A percentile compares a stretch with the other conserved stretches of the same genome.
phyloP scores from a whole-genome alignment of 2,888 invertebrate species.

The Theodoxus fluviatilis region DNA sequence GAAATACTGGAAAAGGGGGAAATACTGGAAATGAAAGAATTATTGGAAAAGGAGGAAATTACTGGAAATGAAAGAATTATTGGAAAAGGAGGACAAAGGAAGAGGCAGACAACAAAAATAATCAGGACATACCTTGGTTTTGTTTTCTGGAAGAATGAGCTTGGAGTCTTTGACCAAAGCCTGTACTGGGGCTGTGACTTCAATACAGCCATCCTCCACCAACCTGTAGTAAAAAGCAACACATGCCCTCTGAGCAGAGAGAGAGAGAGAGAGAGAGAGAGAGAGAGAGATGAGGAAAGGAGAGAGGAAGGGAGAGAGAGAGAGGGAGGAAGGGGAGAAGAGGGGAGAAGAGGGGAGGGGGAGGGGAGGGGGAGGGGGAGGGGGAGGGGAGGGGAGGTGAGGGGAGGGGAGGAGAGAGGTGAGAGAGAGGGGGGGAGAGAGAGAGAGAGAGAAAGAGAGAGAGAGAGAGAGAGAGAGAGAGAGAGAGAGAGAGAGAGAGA shows the following conservation, averaged over 20 bases:
- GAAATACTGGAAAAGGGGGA: no score
- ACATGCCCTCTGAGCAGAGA: no score
- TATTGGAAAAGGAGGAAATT: not conserved
- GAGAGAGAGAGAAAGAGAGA: constrained; percentile 19
- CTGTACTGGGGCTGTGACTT: constrained; percentile 94
- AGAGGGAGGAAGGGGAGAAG: not conserved
- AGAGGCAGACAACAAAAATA: not conserved
- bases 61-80: not conserved
- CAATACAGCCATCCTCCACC: constrained; percentile 69
- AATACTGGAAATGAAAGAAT: not conserved
- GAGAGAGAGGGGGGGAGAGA: constrained; percentile 23
- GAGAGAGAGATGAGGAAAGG: constrained; percentile 7
- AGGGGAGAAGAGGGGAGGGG: not conserved
- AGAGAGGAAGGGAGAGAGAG: not conserved
- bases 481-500: constrained; percentile 4
- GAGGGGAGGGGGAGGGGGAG: not conserved
- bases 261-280: not conserved
- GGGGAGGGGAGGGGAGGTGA: constrained; percentile 10
- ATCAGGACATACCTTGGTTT: constrained; percentile 75
- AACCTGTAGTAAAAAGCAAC: no score
- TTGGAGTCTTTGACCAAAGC: constrained; percentile 92
- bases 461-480: constrained; percentile 26
- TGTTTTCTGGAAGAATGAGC: constrained; percentile 80
- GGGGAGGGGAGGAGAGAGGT: constrained; percentile 23
- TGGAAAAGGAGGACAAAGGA: not conserved